These are phyloP conservation scores for Drosophila helvetica DNA, from an alignment of 2,888 invertebrate genomes.

Conservation along the genomic window DNA sequence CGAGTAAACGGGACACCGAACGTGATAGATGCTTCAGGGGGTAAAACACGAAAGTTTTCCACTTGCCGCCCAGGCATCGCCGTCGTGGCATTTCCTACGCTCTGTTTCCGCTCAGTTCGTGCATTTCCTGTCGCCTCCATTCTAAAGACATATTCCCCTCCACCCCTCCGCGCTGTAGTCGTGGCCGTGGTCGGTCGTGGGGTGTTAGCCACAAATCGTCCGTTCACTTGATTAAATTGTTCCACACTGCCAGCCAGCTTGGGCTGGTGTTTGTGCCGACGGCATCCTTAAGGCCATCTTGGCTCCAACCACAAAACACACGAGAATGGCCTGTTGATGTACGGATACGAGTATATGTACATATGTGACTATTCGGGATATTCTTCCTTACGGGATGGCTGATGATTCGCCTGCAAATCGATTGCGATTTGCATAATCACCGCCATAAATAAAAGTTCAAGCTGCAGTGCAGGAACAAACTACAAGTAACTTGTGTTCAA, in stretches of 20 bases:
- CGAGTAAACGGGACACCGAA: neutral
- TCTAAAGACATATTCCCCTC: slow-evolving; percentile 53
- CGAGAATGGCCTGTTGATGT: slow-evolving; percentile 60
- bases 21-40: slow-evolving; percentile 32
- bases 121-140: slow-evolving; percentile 57
- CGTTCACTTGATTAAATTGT: slow-evolving; percentile 68
- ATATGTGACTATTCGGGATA: slow-evolving; percentile 38
- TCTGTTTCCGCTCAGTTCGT: slow-evolving; percentile 63
- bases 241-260: slow-evolving; percentile 41
- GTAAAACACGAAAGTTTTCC: slow-evolving; percentile 58
- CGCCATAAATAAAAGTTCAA: slow-evolving; percentile 21
- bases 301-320: neutral
- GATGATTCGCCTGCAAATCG: slow-evolving; percentile 41
- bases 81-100: slow-evolving; percentile 58
- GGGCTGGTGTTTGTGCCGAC: neutral
- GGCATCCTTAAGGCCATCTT: neutral
- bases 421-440: slow-evolving; percentile 51
- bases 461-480: neutral
- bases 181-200: slow-evolving; percentile 12
- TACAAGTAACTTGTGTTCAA: slow-evolving; percentile 7
- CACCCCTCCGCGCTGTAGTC: slow-evolving; percentile 7
- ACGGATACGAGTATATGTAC: slow-evolving; percentile 11
- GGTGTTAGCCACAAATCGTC: slow-evolving; percentile 67
- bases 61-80: slow-evolving; percentile 49
- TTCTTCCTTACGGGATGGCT: slow-evolving; percentile 1